Conservation (phyloP, 2,113 vertebrate genomes). For the Engystomops pustulosus region DNA sequence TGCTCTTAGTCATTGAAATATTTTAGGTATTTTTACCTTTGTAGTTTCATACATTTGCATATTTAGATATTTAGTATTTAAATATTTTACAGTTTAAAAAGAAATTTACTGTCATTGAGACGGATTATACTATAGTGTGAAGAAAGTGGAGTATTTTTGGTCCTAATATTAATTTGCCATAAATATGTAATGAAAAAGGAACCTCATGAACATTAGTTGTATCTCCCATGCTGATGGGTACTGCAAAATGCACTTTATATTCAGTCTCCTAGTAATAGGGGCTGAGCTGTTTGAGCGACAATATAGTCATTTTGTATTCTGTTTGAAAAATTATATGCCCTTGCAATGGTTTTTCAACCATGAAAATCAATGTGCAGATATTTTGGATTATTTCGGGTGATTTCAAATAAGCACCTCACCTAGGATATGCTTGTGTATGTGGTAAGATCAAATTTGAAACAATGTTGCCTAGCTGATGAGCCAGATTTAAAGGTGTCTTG, state of each 20-base stretch:
- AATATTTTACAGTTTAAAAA: not conserved
- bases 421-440: no score
- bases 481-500: no score
- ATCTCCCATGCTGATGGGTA: not conserved
- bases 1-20: not conserved
- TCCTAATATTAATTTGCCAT: not conserved
- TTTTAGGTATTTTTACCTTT: conserved; percentile 20
- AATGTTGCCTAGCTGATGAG: no score
- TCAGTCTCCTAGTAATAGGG: not conserved
- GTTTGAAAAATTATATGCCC: not conserved
- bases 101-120: not conserved
- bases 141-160: not conserved
- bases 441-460: no score
- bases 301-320: not conserved
- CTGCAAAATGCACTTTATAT: not conserved
- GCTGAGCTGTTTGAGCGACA: not conserved
- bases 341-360: not conserved
- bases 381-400: no score
- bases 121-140: not conserved
- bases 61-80: conserved; percentile 15
- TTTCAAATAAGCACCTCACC: no score
- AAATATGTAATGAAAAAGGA: not conserved
- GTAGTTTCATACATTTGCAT: not conserved
- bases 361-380: no score
- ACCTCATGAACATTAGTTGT: not conserved